Evolutionary conservation across 2,113 vertebrate genomes (phyloP), one percentile per base, ranked within the genome.

Genomic region (Podarcis muralis): DNA sequence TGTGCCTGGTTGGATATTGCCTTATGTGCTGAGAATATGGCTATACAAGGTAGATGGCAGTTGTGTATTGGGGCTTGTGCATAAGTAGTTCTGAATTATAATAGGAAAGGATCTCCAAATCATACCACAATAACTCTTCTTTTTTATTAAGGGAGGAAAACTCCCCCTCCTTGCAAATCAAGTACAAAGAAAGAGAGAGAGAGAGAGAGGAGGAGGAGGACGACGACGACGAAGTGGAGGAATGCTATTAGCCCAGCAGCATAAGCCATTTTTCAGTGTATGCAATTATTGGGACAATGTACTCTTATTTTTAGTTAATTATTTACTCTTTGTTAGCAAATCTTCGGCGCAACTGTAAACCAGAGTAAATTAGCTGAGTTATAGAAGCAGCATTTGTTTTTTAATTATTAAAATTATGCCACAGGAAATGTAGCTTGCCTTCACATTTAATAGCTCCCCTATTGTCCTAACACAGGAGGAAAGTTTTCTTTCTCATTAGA

Each of bases 391-490:
- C 37, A 84, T 90, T 95, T 91, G 84, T 90, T 85, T 89, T 93
- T 93, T 94, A 93, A 93, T 95, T 81, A 88, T 86, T 92, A 93
- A 92, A 71, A 87, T 87, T 83, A 85, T 87, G 87, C 72, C 66
- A 66, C 89, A 94, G 90, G 81, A 93, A 94, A 93, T 43, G 68
- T 84, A 85, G 85, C 93, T 93, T 91, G 35, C 35, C 82, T 30
- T 57, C 85, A 79, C 84, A 89, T 91, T 85, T 79, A 84, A 53
- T 81, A 88, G 66, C 84, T 68, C 57, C 23, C 57, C 81, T 57
- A 78, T 86, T 88, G 75, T 86, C 80, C 77, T 53, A 68, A 62
- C 88, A 57, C 62, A 66, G 78, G 74, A 85, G 77, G 32, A 62
- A 80, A 81, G 40, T 25, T 27, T 85, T 85, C 59, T 87, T 20